Evolutionary conservation across 2,888 invertebrate species (phyloP), one percentile per base, ranked within the genome.

Genomic region (Drosophila conformis): DNA sequence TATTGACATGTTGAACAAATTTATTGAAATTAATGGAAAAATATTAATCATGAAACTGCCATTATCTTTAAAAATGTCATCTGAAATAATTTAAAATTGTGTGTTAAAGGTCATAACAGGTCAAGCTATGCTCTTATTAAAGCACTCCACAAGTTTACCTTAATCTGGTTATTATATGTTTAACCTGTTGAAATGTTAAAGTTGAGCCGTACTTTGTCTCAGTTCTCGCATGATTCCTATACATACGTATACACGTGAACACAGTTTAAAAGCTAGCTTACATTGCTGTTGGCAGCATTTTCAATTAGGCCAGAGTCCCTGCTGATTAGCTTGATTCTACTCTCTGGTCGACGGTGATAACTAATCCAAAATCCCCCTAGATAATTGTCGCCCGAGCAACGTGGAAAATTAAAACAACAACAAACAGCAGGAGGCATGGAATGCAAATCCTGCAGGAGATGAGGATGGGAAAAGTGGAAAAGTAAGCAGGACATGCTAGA

Each of bases 261-360:
- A 36, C 13, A 42, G 51, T 27, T 46, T 38, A 68, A 59, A 60
- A 36, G 21, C n/a, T 11, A 36, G 27, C 31, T 35, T 29, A 29
- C 67, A 49, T 18, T 36, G 36, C 57, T 59, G 36, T 21, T 63
- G 63, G 31, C 29, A 67, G 52, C 78, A 67, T 82, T 82, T 82
- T 85, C 85, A 85, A 82, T 82, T 82, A 82, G 70, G 69, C 71
- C 73, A 82, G 73, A 84, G 71, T 65, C 66, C 73, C 69, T 67
- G 69, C 60, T 60, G 79, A 83, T 79, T 65, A 78, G 76, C 65
- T 61, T 21, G 21, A 21, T 21, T 65, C 61, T 62, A 51, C 58
- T 38, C 54, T 38, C 29, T 64, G 46, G 13, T 38, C 42, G 13
- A 8, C 62, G 51, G 48, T 33, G 64, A 68, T 80, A 76, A 76